Evolutionary conservation across 2,797 vertebrate species (phyloP).

Genomic region (Catharus ustulatus): DNA sequence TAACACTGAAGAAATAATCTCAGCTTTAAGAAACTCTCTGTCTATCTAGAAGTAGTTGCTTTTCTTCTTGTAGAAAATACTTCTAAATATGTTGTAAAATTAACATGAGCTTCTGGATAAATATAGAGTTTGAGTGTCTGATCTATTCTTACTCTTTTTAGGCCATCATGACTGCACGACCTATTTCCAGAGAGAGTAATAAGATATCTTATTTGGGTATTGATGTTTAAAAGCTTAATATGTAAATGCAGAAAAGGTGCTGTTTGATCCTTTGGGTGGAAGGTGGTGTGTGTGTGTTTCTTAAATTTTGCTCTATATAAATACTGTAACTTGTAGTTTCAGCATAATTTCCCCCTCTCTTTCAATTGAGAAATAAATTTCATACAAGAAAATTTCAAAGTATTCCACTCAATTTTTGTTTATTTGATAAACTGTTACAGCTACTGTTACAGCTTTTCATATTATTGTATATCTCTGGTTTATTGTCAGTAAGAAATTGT

Average conservation of each 20-base stretch:
- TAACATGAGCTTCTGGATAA: not conserved
- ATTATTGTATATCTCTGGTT: not conserved
- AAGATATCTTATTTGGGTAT: not conserved
- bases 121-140: not conserved
- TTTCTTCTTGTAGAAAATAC: not conserved
- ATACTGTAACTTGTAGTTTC: not conserved
- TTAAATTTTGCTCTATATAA: not conserved
- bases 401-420: not conserved
- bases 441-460: not conserved
- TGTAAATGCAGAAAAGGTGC: not conserved
- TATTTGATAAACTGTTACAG: not conserved
- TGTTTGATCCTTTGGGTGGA: not conserved
- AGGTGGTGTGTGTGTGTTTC: not conserved
- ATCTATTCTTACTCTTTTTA: slow-evolving; percentile 41
- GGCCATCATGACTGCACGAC: not conserved
- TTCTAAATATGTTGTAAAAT: not conserved
- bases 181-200: slow-evolving; percentile 32
- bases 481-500: not conserved
- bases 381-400: not conserved
- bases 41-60: not conserved
- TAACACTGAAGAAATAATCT: not conserved
- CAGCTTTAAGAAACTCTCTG: not conserved
- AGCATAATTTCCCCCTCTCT: accelerated
- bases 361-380: not conserved
- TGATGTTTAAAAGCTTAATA: not conserved